These are phyloP conservation scores for Clarias macrocephalus DNA, from an alignment of 2,113 vertebrate genomes.

Conservation along the genomic window DNA sequence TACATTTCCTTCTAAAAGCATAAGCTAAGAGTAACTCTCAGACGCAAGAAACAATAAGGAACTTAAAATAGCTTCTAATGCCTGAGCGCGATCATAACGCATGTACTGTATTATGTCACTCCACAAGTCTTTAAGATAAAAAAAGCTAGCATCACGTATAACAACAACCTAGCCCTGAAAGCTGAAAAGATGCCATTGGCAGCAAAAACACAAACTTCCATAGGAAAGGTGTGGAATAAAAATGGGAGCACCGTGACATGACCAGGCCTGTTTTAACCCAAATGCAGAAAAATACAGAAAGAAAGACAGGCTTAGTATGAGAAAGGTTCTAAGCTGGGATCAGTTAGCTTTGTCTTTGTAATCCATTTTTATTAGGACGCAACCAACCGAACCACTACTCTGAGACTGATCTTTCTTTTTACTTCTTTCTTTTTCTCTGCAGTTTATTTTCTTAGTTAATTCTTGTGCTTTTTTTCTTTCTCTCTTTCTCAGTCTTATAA, in stretches of 20 bases:
- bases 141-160: not conserved
- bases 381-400: not conserved
- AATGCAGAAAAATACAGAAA: slow-evolving; percentile 15
- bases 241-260: slow-evolving; percentile 9
- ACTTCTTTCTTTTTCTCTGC: not conserved
- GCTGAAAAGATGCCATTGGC: not conserved
- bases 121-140: not conserved
- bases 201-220: slow-evolving; percentile 14
- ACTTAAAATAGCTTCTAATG: not conserved
- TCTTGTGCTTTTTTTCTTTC: not conserved
- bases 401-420: not conserved
- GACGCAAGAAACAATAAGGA: not conserved
- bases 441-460: not conserved
- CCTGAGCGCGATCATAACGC: not conserved
- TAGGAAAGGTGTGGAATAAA: slow-evolving; percentile 48
- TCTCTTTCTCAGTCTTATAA: not conserved
- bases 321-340: not conserved
- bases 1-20: not conserved
- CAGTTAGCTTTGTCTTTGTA: slow-evolving; percentile 14
- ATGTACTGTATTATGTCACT: not conserved
- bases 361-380: slow-evolving; percentile 15
- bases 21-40: not conserved
- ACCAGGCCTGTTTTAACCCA: slow-evolving; percentile 27
- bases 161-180: not conserved
- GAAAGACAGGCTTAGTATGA: not conserved